A percentile compares a stretch with the other conserved stretches of the same genome.
These are phyloP conservation scores for Pantala flavescens DNA, from an alignment of 1,140 invertebrate genomes.

Conservation along the genomic window DNA sequence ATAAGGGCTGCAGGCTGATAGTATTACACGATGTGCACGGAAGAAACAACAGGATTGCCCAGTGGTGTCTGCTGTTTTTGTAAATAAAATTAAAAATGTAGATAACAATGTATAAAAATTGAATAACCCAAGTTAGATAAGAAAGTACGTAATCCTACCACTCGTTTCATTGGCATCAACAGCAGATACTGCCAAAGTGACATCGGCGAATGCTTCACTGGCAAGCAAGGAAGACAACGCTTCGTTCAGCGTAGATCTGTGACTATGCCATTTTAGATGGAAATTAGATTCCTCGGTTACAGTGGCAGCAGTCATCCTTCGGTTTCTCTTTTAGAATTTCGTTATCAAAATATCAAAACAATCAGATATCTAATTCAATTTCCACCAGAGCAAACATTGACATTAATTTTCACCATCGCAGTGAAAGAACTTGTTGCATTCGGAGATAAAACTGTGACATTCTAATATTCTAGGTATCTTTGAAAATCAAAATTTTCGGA, in stretches of 20 bases:
- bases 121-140: neutral
- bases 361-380: too few species aligned
- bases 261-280: conserved; percentile 77
- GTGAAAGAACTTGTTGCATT: too few species aligned
- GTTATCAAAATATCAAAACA: too few species aligned
- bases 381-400: too few species aligned
- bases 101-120: neutral
- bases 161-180: neutral
- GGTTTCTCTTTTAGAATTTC: neutral
- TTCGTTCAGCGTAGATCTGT: conserved; percentile 64
- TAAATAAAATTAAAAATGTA: neutral
- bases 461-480: too few species aligned
- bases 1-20: conserved; percentile 64
- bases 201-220: conserved; percentile 73
- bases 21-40: conserved; percentile 73
- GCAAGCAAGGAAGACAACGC: conserved; percentile 48
- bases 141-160: neutral
- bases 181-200: conserved; percentile 63
- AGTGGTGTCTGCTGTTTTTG: neutral
- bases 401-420: too few species aligned
- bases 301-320: conserved; percentile 20
- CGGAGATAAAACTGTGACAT: too few species aligned
- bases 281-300: conserved; percentile 56
- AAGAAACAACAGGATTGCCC: conserved; percentile 48
- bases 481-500: neutral